Percentiles rank a stretch among this genome's conserved stretches.
Conservation (phyloP, 2,113 vertebrate species). For the Neopipo cinnamomea region DNA sequence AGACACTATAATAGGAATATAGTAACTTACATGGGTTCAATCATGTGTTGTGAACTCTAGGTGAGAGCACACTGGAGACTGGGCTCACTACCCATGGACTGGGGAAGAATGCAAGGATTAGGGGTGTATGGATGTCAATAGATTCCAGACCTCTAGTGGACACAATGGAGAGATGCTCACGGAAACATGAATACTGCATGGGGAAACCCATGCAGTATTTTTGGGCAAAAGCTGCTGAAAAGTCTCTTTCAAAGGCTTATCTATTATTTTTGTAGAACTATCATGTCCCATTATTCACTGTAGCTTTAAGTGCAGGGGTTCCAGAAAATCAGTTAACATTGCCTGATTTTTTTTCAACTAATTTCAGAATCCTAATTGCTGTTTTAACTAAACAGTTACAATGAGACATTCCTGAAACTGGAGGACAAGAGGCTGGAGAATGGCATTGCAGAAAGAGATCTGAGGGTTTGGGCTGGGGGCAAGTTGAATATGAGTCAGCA, state of each 20-base stretch:
- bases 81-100: not conserved
- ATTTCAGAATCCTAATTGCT: not conserved
- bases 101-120: not conserved
- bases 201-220: rapidly evolving
- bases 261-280: not conserved
- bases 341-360: not conserved
- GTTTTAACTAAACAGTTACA: not conserved
- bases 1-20: not conserved
- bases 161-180: not conserved
- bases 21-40: not conserved
- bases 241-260: not conserved
- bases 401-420: not conserved
- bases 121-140: rapidly evolving
- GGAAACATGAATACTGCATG: rapidly evolving
- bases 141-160: not conserved
- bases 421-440: not conserved
- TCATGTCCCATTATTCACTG: not conserved
- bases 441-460: not conserved
- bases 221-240: not conserved
- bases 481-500: not conserved
- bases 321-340: not conserved
- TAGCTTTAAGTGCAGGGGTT: not conserved
- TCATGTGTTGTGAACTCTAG: not conserved
- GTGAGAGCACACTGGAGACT: not conserved
- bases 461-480: not conserved